These are phyloP conservation scores for Zonotrichia leucophrys DNA, from an alignment of 2,113 vertebrate genomes.

Conservation along the genomic window DNA sequence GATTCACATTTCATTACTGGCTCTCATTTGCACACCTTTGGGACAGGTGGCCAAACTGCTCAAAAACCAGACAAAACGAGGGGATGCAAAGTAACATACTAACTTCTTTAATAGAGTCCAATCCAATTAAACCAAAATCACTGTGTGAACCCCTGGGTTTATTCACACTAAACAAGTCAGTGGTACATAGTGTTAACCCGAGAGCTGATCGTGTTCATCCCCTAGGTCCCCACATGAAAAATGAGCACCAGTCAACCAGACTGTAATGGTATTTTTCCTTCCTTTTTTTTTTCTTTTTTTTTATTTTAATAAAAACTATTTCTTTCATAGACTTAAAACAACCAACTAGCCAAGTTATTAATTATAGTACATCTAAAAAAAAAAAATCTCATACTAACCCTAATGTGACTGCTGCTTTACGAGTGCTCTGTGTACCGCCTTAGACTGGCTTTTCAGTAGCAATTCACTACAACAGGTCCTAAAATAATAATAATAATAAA, in stretches of 20 bases:
- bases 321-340: conserved; percentile 80
- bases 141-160: conserved; percentile 67
- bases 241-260: conserved; percentile 65
- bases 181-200: conserved; percentile 49
- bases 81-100: conserved; percentile 73
- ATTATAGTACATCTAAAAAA: conserved; percentile 81
- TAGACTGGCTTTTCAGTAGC: conserved; percentile 80
- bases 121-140: conserved; percentile 72
- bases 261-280: conserved; percentile 62
- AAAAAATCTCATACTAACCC: conserved; percentile 79
- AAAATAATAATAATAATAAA: conserved; percentile 76
- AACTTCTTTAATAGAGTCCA: conserved; percentile 82
- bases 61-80: conserved; percentile 72
- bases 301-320: conserved; percentile 79
- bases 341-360: conserved; percentile 79
- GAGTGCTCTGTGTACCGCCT: conserved; percentile 78
- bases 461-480: conserved; percentile 83
- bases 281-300: conserved; percentile 12
- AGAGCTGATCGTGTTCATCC: conserved; percentile 19
- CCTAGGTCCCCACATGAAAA: conserved; percentile 50
- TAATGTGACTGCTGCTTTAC: conserved; percentile 81
- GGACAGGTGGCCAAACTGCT: conserved; percentile 57
- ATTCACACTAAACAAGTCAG: conserved; percentile 63
- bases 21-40: conserved; percentile 55
- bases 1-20: conserved; percentile 16